Evolutionary conservation across 2,113 vertebrate species (phyloP), one percentile per base, ranked within the genome.

Genomic region (Scolopax mira): DNA sequence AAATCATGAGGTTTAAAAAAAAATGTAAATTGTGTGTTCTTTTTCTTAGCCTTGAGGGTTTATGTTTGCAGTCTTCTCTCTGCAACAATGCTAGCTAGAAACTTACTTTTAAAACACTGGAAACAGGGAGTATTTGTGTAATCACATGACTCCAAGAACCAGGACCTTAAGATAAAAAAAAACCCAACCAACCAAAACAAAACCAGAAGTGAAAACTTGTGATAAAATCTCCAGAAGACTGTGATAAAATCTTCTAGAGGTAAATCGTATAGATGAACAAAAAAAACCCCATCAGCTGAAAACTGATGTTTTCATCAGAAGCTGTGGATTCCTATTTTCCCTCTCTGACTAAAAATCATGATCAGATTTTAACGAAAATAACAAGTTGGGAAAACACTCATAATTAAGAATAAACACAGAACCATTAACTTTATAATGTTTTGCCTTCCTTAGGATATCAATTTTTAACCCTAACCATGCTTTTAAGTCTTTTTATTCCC

Each of bases 1-100:
- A 93, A 97, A 97, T 93, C 54, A 15, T 64, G 89, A 87, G 70
- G 57, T 93, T 94, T 88, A 6, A 75, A 69, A 94, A 90, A 93
- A 85, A 11, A 15, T 37, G 35, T 62, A 90, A 88, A 42, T 79
- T 77, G 23, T 80, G 44, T 87, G 86, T 67, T 94, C 82, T 96
- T 91, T 82, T 94, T 91, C 67, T 95, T 75, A 90, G 91, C 85
- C 94, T 94, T 80, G 42, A 60, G 89, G 82, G 66, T 69, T 91
- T 94, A 67, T 94, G n/a, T 83, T 95, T 94, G 83, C 51, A 54
- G 93, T 64, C 54, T 93, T 62, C 89, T 88, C 78, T 88, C 31
- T 94, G 46, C 64, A 91, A 93, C 71, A 93, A 64, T 85, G 57
- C 51, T 7, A 1, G 67, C 64, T 90, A 91, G 71, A 93, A 93